Conservation (phyloP, 2,113 vertebrate species). For the Elanus axillaris region DNA sequence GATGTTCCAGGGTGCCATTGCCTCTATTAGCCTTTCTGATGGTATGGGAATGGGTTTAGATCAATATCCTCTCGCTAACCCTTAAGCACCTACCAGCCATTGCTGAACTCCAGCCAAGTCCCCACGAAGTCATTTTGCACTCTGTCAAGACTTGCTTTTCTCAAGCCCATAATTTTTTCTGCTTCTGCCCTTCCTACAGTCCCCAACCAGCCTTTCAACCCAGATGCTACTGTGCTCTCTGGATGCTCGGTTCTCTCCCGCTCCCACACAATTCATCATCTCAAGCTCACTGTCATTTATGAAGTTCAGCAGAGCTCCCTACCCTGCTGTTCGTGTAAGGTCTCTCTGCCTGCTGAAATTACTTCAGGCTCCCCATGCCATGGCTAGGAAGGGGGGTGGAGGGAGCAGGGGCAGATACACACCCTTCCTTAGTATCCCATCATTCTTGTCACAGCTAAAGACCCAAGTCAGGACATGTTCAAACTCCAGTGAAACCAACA, state of each 20-base stretch:
- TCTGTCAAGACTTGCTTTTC: neutral
- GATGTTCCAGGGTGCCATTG: neutral
- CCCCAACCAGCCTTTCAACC: neutral
- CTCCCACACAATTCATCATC: neutral
- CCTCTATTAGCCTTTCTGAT: neutral
- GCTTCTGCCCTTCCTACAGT: neutral
- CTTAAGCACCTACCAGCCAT: neutral
- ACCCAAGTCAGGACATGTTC: neutral
- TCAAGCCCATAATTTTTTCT: neutral
- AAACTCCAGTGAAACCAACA: neutral
- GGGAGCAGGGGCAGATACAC: fast-evolving
- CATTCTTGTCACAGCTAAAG: neutral
- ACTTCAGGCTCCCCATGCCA: neutral
- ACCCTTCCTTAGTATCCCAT: neutral
- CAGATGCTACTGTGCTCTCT: neutral
- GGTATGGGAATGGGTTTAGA: neutral
- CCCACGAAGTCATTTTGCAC: neutral
- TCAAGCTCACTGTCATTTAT: neutral
- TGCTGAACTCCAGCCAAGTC: neutral
- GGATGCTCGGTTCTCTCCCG: neutral
- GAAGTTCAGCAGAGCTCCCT: neutral
- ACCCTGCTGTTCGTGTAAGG: neutral
- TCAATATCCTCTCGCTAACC: neutral
- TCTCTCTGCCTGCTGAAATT: neutral
- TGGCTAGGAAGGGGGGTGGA: neutral